A percentile compares a stretch with the other conserved stretches of the same genome.
Conservation (phyloP, 1,140 invertebrate species). For the Drosophila lini region DNA sequence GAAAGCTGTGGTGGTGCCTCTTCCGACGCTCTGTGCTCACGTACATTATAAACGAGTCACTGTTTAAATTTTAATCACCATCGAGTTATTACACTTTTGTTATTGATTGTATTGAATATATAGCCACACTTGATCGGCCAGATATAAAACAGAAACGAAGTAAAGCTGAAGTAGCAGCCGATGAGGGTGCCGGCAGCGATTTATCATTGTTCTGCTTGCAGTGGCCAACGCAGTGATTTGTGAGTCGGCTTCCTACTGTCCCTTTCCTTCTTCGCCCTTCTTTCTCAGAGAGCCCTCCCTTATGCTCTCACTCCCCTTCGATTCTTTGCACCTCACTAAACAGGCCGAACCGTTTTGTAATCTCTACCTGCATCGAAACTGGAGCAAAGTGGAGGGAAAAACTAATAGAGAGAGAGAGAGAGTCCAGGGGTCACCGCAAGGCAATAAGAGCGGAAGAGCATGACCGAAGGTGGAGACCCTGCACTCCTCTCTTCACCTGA, state of each 20-base stretch:
- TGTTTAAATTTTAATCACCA: not conserved
- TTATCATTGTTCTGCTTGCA: conserved; percentile 1
- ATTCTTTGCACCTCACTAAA: conserved; percentile 42
- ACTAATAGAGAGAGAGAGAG: not conserved
- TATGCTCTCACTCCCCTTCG: conserved; percentile 3
- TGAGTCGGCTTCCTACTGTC: conserved; percentile 1
- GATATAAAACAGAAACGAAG: conserved; percentile 21
- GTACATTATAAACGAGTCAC: not conserved
- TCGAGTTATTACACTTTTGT: not conserved
- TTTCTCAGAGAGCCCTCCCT: not conserved
- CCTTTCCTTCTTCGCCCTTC: conserved; percentile 5
- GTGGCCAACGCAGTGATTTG: conserved; percentile 49
- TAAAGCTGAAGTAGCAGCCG: not conserved
- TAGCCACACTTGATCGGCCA: conserved; percentile 18
- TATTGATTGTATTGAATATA: not conserved
- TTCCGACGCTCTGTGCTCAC: not conserved
- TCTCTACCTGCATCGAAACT: conserved; percentile 68
- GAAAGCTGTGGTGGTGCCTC: not conserved
- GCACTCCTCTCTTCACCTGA: conserved; percentile 32
- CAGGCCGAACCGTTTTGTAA: conserved; percentile 66
- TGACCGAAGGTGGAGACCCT: conserved; percentile 8
- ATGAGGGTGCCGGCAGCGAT: conserved; percentile 23
- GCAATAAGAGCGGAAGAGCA: conserved; percentile 24
- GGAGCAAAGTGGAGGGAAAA: conserved; percentile 52
- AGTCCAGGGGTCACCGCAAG: conserved; percentile 47